Conservation (phyloP, 2,113 vertebrate species). For the Aramus guarauna region DNA sequence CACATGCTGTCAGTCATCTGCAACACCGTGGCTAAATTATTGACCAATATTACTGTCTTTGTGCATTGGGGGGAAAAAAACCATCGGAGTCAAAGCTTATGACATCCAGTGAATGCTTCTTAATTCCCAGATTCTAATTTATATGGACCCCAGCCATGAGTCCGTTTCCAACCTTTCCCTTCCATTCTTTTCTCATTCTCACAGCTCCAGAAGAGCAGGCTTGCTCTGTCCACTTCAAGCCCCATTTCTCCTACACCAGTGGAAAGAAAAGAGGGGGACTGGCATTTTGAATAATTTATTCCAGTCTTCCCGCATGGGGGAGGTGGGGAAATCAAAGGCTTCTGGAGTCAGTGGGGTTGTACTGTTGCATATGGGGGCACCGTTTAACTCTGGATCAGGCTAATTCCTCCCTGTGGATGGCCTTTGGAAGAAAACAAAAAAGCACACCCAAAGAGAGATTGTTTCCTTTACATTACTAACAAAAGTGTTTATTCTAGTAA, state of each 20-base stretch:
- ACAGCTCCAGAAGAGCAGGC: not conserved
- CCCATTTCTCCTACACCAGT: not conserved
- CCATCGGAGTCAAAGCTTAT: not conserved
- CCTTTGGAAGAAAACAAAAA: constrained; percentile 11
- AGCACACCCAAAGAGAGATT: constrained; percentile 6
- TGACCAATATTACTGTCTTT: not conserved
- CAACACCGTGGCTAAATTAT: not conserved
- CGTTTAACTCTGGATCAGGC: not conserved
- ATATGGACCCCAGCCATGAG: not conserved
- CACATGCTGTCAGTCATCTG: not conserved
- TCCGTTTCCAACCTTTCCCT: not conserved
- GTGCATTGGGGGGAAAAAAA: not conserved
- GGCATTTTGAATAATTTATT: constrained; percentile 13
- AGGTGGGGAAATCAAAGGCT: not conserved
- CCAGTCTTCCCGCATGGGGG: not conserved
- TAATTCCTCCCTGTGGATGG: constrained; percentile 12
- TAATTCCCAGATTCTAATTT: not conserved
- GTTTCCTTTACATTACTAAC: constrained; percentile 30
- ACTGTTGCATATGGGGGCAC: not conserved
- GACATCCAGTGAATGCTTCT: not conserved
- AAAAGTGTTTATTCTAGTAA: constrained; percentile 40
- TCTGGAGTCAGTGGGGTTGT: not conserved
- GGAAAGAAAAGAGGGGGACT: not conserved
- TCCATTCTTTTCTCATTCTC: not conserved
- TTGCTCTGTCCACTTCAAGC: not conserved